Percentiles rank a stretch among this genome's conserved stretches.
These are phyloP conservation scores for Decapterus maruadsi DNA, from an alignment of 2,797 vertebrate species.

Conservation along the genomic window DNA sequence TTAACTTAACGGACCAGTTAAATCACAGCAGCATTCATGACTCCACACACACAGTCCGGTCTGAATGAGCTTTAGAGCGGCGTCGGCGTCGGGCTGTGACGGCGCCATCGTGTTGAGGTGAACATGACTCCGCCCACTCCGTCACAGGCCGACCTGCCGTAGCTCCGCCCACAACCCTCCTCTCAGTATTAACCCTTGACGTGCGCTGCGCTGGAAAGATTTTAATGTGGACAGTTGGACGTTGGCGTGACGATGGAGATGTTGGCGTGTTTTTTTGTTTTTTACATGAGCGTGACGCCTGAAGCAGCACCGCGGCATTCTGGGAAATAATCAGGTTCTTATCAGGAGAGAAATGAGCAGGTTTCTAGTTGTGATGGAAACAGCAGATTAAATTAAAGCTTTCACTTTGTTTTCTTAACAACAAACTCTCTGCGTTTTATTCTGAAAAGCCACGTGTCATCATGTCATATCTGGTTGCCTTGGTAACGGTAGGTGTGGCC, in stretches of 20 bases:
- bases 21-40: too few species aligned
- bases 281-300: not conserved
- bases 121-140: not conserved
- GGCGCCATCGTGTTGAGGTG: not conserved
- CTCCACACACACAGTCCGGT: not conserved
- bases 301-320: not conserved
- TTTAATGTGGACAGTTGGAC: not conserved
- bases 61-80: slow-evolving; percentile 30
- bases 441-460: too few species aligned
- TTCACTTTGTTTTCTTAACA: not conserved
- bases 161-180: not conserved
- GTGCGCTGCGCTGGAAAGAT: not conserved
- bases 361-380: not conserved
- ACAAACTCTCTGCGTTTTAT: too few species aligned
- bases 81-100: slow-evolving; percentile 34
- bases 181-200: slow-evolving; percentile 34
- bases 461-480: not conserved
- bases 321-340: not conserved
- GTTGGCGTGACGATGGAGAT: not conserved
- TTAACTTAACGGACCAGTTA: too few species aligned
- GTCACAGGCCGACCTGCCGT: not conserved
- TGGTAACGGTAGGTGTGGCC: not conserved
- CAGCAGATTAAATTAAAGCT: not conserved
- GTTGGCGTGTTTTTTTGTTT: not conserved
- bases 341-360: not conserved